Evolutionary conservation across 64 coral and sea anemone species (phyloP).

Genomic region (Pocillopora verrucosa): DNA sequence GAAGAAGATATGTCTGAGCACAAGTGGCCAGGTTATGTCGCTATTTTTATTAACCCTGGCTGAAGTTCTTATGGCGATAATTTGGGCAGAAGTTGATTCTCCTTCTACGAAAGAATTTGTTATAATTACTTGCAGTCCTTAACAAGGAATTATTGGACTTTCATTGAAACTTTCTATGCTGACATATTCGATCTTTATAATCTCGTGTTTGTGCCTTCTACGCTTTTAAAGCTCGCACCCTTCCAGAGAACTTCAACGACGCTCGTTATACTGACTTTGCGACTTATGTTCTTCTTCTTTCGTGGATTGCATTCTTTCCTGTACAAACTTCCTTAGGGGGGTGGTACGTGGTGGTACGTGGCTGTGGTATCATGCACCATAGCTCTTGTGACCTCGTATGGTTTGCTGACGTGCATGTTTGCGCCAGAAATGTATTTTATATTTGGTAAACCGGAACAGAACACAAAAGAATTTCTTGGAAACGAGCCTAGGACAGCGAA

Average conservation of each 20-base stretch:
- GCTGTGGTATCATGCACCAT: conserved; percentile 59
- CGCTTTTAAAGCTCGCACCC: conserved; percentile 69
- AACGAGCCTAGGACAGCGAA: conserved; percentile 24
- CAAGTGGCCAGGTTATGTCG: conserved; percentile 22
- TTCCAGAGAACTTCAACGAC: conserved; percentile 78
- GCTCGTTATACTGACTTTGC: conserved; percentile 72
- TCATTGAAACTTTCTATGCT: conserved; percentile 44
- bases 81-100: conserved; percentile 50
- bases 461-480: conserved; percentile 47
- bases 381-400: conserved; percentile 62
- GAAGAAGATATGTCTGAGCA: conserved; percentile 27
- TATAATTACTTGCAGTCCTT: conserved; percentile 50
- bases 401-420: conserved; percentile 59
- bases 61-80: conserved; percentile 23
- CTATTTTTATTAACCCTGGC: conserved; percentile 34
- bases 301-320: conserved; percentile 73
- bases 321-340: conserved; percentile 46
- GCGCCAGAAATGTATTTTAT: conserved; percentile 52
- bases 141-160: conserved; percentile 23
- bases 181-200: conserved; percentile 35
- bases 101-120: conserved; percentile 40
- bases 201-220: conserved; percentile 68
- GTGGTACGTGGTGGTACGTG: conserved; percentile 49
- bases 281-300: conserved; percentile 58
- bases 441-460: conserved; percentile 55